Evolutionary conservation across 30 jellyfish, hydroid and myxozoan species (phyloP).

Genomic region (Turritopsis rubra): DNA sequence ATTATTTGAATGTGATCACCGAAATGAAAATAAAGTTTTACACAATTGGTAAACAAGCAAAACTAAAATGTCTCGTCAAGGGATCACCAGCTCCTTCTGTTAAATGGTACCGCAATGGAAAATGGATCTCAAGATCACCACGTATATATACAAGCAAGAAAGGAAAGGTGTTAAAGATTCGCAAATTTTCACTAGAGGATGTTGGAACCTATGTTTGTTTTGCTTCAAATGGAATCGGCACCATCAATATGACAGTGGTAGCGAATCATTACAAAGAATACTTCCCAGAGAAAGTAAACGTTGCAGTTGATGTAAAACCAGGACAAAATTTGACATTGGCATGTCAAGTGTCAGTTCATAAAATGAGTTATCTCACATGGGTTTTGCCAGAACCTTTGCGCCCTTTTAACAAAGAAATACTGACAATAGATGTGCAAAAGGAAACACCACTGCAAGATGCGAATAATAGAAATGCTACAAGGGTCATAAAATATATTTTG

Average conservation of each 20-base stretch:
- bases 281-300: neutral
- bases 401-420: neutral
- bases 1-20: neutral
- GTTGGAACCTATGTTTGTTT: neutral
- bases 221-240: slow-evolving; percentile 3
- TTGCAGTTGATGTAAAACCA: neutral
- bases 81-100: neutral
- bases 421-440: neutral
- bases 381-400: neutral
- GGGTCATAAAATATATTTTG: neutral
- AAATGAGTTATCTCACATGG: neutral
- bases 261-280: neutral
- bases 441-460: neutral
- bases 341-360: neutral
- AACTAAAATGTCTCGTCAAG: neutral
- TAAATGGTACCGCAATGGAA: slow-evolving; percentile 9
- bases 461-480: neutral
- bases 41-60: neutral
- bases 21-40: neutral
- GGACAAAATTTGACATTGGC: neutral
- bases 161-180: neutral
- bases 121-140: neutral
- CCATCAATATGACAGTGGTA: neutral
- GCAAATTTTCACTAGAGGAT: neutral
- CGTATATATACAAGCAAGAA: neutral